Conservation (phyloP, 2,888 invertebrate species). For the Tetropium fuscum region DNA sequence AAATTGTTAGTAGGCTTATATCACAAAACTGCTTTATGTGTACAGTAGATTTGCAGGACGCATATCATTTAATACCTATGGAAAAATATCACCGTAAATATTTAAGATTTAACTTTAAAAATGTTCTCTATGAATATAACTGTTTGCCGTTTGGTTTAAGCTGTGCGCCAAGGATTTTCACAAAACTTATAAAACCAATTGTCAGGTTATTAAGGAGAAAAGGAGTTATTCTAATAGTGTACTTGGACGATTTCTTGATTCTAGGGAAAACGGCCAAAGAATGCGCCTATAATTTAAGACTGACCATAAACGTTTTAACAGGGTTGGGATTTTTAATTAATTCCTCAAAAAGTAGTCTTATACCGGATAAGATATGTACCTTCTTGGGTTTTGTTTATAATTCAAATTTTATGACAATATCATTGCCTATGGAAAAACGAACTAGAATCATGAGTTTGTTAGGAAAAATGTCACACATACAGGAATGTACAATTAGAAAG, state of each 20-base stretch:
- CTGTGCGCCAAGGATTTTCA: no score
- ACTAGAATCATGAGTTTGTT: not conserved
- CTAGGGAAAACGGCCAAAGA: no score
- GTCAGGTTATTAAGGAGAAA: not conserved
- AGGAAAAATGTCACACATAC: not conserved
- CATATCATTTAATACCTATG: constrained; percentile 42
- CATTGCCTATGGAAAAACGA: no score
- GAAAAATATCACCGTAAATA: constrained; percentile 34
- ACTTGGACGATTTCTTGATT: constrained; percentile 45
- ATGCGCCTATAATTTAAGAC: not conserved
- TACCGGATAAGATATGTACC: no score
- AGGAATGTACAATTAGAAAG: not conserved
- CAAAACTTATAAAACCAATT: not conserved
- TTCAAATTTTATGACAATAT: no score
- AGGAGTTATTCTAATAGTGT: constrained; percentile 23
- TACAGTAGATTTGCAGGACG: constrained; percentile 33
- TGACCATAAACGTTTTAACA: no score
- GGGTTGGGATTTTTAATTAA: no score
- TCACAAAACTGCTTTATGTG: constrained; percentile 37
- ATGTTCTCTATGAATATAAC: no score
- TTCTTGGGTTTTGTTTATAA: no score
- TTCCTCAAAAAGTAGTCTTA: no score
- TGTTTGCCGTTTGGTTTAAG: no score
- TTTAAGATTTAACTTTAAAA: no score
- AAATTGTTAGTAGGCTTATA: constrained; percentile 20